These are phyloP conservation scores for Thryonomys swinderianus DNA, from an alignment of 2,113 vertebrate genomes.

Conservation along the genomic window DNA sequence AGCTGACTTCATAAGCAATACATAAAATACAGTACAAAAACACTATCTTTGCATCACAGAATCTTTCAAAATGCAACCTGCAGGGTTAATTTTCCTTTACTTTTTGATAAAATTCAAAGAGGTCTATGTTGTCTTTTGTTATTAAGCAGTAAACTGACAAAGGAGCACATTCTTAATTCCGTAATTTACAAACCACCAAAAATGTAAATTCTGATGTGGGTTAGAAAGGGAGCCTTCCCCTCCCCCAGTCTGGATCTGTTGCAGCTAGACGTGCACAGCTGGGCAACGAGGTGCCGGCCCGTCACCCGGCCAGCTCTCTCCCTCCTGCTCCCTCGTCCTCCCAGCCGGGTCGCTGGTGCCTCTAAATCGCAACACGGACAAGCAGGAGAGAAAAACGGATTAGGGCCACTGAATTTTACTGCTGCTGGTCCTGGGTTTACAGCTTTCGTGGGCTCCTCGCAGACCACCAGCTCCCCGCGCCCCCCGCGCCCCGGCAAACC, in stretches of 20 bases:
- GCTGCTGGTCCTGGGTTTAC: background rate
- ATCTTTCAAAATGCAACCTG: background rate
- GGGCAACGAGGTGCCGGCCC: too few relatives aligned
- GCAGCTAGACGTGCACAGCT: background rate
- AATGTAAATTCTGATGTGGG: background rate
- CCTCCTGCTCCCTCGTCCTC: background rate
- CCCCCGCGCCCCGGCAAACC: background rate
- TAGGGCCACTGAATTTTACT: background rate
- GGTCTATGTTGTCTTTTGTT: background rate
- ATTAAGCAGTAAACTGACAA: background rate
- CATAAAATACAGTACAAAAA: background rate
- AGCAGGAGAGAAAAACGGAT: background rate
- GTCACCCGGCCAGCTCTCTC: background rate
- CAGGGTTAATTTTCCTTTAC: background rate
- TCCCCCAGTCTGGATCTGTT: background rate
- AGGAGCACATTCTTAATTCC: background rate
- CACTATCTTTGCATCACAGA: background rate
- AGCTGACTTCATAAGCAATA: background rate
- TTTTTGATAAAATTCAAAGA: background rate
- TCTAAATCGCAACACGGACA: background rate
- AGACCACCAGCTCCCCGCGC: fast-evolving
- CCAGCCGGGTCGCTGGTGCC: background rate
- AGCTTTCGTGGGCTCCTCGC: background rate
- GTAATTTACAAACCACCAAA: background rate
- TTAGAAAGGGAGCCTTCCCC: background rate